A percentile compares a stretch with the other conserved stretches of the same genome.
Conservation (phyloP, 1,140 invertebrate species). For the Streblospio benedicti region DNA sequence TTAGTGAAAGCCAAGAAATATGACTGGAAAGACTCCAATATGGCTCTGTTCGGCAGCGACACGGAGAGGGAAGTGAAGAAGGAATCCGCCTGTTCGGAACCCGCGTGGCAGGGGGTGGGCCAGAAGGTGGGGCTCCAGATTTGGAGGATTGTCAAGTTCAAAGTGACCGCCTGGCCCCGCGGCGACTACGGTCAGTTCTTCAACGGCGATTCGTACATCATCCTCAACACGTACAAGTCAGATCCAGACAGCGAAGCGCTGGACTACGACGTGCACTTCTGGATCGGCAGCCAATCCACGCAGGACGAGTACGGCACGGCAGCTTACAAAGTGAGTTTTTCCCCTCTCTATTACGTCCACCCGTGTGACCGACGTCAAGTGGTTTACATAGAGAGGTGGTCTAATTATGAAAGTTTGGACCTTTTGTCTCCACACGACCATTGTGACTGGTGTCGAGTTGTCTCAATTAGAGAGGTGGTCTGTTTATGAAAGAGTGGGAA, state of each 20-base stretch:
- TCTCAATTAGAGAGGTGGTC: too few species aligned
- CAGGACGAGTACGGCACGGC: constrained; percentile 69
- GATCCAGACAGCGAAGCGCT: constrained; percentile 13
- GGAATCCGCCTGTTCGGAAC: constrained; percentile 34
- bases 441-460: too few species aligned
- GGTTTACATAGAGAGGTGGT: too few species aligned
- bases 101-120: constrained; percentile 45
- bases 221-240: constrained; percentile 53
- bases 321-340: too few species aligned
- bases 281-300: constrained; percentile 36
- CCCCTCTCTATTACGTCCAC: too few species aligned
- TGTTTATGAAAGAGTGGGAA: too few species aligned
- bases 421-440: too few species aligned
- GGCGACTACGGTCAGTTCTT: constrained; percentile 78
- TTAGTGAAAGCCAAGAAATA: constrained; percentile 38
- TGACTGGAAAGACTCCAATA: constrained; percentile 43
- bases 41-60: constrained; percentile 40
- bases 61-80: constrained; percentile 38
- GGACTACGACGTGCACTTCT: constrained; percentile 35
- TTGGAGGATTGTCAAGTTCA: constrained; percentile 46
- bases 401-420: too few species aligned
- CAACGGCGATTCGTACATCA: constrained; percentile 80
- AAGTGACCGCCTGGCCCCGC: constrained; percentile 16
- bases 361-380: too few species aligned
- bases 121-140: constrained; percentile 43